These are phyloP conservation scores for Gambusia holbrooki DNA, from an alignment of 2,113 vertebrate species.

Conservation along the genomic window DNA sequence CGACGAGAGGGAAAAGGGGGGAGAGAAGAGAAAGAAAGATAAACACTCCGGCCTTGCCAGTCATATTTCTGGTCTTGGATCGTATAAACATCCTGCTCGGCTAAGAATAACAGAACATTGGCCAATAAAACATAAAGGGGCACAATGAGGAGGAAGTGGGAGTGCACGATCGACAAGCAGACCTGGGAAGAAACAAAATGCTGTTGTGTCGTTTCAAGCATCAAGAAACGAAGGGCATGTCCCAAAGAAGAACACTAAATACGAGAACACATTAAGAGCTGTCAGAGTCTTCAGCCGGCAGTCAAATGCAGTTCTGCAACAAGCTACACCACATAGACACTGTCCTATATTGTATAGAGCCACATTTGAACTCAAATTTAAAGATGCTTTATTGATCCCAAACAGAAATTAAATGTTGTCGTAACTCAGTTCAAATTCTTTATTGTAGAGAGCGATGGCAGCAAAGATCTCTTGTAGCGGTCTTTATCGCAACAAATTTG, in stretches of 20 bases:
- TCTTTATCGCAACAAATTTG: too few species aligned
- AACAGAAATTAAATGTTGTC: too few species aligned
- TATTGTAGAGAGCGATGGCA: too few species aligned
- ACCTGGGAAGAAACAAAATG: conserved; percentile 60
- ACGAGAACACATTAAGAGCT: not conserved
- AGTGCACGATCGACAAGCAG: conserved; percentile 36
- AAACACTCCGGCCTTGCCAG: conserved; percentile 78
- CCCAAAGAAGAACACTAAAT: conserved; percentile 5
- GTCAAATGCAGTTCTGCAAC: not conserved
- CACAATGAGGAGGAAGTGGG: conserved; percentile 74
- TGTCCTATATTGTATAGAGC: too few species aligned
- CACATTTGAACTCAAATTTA: too few species aligned
- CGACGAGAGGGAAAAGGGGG: conserved; percentile 25
- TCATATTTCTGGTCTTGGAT: conserved; percentile 79
- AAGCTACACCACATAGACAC: not conserved
- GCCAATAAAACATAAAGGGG: conserved; percentile 80
- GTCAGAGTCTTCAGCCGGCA: conserved; percentile 7
- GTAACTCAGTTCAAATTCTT: too few species aligned
- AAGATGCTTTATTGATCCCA: too few species aligned
- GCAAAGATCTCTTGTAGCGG: too few species aligned
- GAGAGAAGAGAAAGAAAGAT: conserved; percentile 64
- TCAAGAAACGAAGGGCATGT: conserved; percentile 14
- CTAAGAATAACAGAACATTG: conserved; percentile 83
- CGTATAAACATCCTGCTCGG: conserved; percentile 83
- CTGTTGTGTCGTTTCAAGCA: conserved; percentile 23